These are phyloP conservation scores for Mechanitis mazaeus DNA, from an alignment of 2,888 invertebrate species.

Conservation along the genomic window DNA sequence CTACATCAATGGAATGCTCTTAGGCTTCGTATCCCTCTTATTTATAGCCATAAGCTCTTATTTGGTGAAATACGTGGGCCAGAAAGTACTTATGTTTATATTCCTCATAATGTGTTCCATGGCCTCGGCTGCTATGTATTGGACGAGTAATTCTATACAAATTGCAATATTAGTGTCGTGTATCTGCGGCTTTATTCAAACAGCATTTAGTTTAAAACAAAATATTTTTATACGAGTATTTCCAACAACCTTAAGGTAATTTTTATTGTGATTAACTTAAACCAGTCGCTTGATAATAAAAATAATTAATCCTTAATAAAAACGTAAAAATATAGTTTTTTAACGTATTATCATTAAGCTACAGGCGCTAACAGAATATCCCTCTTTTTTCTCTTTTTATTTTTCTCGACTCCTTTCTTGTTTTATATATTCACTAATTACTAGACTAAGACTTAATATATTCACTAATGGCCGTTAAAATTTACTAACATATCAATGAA, in stretches of 20 bases:
- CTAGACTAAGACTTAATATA: no score
- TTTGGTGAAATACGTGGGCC: constrained; percentile 39
- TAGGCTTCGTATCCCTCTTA: constrained; percentile 39
- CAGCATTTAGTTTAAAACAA: constrained; percentile 41
- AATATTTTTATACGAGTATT: constrained; percentile 47
- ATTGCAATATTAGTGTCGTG: constrained; percentile 45
- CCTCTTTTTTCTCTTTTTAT: no score
- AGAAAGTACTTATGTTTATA: constrained; percentile 41
- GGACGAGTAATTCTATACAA: constrained; percentile 42
- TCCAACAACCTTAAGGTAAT: constrained; percentile 49
- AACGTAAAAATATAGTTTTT: no score
- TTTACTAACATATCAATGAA: no score
- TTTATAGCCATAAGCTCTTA: constrained; percentile 37
- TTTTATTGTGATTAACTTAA: constrained; percentile 1
- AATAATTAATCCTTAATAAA: no score
- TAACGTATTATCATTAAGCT: no score
- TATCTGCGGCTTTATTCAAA: constrained; percentile 45
- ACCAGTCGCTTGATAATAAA: no score
- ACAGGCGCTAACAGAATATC: no score
- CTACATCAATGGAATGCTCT: constrained; percentile 44
- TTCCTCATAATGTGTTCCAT: constrained; percentile 35
- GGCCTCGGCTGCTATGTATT: constrained; percentile 42
- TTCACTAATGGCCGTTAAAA: no score
- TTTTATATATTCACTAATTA: no score
- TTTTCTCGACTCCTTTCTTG: no score